phyloP scores from a whole-genome alignment of 2,113 vertebrate species.

The Corythornis cristatus region DNA sequence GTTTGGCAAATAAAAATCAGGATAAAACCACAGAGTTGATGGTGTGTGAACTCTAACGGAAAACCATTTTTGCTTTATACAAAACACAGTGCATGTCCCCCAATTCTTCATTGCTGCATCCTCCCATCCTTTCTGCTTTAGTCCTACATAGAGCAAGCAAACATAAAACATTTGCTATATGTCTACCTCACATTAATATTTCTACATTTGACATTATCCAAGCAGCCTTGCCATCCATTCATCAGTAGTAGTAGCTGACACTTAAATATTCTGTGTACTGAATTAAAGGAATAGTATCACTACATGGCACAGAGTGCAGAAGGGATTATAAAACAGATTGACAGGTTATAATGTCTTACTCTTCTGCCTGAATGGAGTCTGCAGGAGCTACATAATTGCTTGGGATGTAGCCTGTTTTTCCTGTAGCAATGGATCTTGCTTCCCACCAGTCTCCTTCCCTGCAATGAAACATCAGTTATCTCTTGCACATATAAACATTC shows the following conservation, averaged over 20 bases:
- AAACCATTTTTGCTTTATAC: background rate
- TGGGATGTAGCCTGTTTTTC: constrained; percentile 97
- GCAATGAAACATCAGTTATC: constrained; percentile 59
- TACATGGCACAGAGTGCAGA: background rate
- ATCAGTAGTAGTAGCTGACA: background rate
- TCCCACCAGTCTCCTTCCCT: constrained; percentile 99
- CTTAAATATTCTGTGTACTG: background rate
- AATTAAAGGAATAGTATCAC: background rate
- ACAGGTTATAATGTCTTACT: constrained; percentile 83
- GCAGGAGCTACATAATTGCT: constrained; percentile 99
- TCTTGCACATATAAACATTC: constrained; percentile 6
- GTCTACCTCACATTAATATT: background rate
- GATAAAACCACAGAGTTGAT: background rate
- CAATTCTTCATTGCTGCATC: background rate
- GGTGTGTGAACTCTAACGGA: background rate
- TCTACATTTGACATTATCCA: background rate
- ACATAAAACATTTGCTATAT: background rate
- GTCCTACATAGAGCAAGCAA: background rate
- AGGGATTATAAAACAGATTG: constrained; percentile 33
- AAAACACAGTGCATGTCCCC: background rate
- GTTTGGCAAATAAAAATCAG: background rate
- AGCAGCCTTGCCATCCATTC: background rate
- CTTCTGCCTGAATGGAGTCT: constrained; percentile 99
- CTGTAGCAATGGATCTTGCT: constrained; percentile 96
- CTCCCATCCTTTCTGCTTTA: background rate